A percentile compares a stretch with the other conserved stretches of the same genome.
These are phyloP conservation scores for Turritopsis rubra DNA, from an alignment of 30 jellyfish, hydroid and myxozoan species.

Conservation along the genomic window DNA sequence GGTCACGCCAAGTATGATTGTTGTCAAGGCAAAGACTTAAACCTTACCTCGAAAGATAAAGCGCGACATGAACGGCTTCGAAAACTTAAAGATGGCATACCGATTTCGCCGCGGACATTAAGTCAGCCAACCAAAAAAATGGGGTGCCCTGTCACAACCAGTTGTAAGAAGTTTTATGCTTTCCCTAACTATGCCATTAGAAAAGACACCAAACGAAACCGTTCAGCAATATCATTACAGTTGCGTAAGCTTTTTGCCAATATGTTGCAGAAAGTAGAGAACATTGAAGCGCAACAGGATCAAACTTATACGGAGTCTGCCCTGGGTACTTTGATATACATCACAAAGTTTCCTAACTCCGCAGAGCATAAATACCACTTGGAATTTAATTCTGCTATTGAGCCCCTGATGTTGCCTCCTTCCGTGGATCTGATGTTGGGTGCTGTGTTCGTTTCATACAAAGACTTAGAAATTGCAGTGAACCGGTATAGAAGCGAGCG, in stretches of 20 bases:
- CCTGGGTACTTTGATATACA: slow-evolving; percentile 25
- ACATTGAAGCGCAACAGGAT: not conserved
- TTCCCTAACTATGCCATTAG: slow-evolving; percentile 13
- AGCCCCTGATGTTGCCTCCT: not conserved
- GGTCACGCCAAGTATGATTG: slow-evolving; percentile 27
- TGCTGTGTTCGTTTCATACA: slow-evolving; percentile 12
- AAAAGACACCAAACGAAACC: slow-evolving; percentile 31
- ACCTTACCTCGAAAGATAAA: slow-evolving; percentile 2
- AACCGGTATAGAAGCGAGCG: slow-evolving; percentile 14
- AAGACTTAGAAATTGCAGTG: slow-evolving; percentile 25
- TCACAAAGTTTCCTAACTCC: slow-evolving; percentile 26
- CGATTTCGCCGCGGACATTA: slow-evolving; percentile 4
- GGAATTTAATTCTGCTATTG: not conserved
- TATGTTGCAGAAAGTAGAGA: not conserved
- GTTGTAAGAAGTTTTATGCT: slow-evolving; percentile 16
- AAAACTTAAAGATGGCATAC: slow-evolving; percentile 3
- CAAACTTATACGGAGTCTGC: not conserved
- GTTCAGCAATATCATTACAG: slow-evolving; percentile 3
- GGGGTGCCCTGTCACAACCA: slow-evolving; percentile 27
- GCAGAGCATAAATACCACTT: slow-evolving; percentile 20
- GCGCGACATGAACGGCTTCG: not conserved
- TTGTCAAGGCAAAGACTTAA: slow-evolving; percentile 30
- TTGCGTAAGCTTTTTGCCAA: not conserved
- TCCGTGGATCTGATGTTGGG: slow-evolving; percentile 11
- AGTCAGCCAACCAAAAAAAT: slow-evolving; percentile 37